Evolutionary conservation across 2,888 invertebrate species (phyloP).

Genomic region (Hetaerina titia): DNA sequence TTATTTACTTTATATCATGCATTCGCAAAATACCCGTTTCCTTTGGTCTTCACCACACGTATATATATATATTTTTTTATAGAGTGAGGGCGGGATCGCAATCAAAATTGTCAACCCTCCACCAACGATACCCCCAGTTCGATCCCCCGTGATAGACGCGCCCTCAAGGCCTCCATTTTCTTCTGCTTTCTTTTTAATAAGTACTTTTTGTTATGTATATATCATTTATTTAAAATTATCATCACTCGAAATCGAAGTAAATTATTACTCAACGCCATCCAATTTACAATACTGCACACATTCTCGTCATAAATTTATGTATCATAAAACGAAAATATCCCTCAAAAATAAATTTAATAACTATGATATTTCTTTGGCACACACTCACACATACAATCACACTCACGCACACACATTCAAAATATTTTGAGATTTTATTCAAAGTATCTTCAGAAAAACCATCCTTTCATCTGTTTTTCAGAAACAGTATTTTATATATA

Average conservation of each 20-base stretch:
- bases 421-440: not conserved
- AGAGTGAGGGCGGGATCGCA: no score
- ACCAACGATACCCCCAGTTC: slow-evolving; percentile 41
- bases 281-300: not conserved
- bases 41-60: no score
- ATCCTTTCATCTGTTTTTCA: not conserved
- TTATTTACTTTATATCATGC: no score
- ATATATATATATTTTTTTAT: no score
- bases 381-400: no score
- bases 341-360: not conserved
- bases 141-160: slow-evolving; percentile 45
- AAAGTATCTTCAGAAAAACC: not conserved
- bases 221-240: not conserved
- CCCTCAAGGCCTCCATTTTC: slow-evolving; percentile 7
- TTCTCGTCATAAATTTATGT: not conserved
- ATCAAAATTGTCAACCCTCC: not conserved
- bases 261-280: not conserved
- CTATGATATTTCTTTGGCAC: not conserved
- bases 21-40: no score
- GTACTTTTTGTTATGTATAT: not conserved
- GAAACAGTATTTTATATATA: not conserved
- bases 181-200: not conserved
- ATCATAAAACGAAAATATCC: not conserved
- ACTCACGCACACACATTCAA: not conserved
- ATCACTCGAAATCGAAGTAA: not conserved